Percentiles rank a stretch among this genome's conserved stretches.
These are phyloP conservation scores for Aphrophora alni DNA, from an alignment of 2,888 invertebrate genomes.

Conservation along the genomic window DNA sequence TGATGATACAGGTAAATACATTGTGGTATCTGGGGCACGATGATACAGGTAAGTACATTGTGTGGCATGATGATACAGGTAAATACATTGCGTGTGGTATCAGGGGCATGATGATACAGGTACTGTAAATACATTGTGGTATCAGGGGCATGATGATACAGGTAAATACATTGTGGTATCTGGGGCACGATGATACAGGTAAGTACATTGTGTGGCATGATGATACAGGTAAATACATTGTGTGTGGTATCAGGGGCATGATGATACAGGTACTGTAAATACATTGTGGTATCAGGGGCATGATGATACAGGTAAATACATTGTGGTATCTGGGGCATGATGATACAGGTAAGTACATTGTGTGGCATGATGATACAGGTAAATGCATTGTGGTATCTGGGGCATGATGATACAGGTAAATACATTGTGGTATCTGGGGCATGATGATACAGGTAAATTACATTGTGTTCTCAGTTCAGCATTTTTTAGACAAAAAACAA, in stretches of 20 bases:
- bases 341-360: slow-evolving; percentile 65
- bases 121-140: too few species aligned
- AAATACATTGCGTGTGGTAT: background rate
- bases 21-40: slow-evolving; percentile 90
- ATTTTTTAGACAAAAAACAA: too few species aligned
- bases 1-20: slow-evolving; percentile 66
- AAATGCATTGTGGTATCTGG: slow-evolving; percentile 70
- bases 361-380: slow-evolving; percentile 80
- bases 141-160: slow-evolving; percentile 83
- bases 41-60: slow-evolving; percentile 63
- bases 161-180: slow-evolving; percentile 66
- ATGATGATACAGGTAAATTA: slow-evolving; percentile 75
- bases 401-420: slow-evolving; percentile 76
- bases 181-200: slow-evolving; percentile 80
- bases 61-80: slow-evolving; percentile 80
- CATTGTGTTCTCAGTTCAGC: background rate
- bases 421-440: slow-evolving; percentile 79
- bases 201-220: slow-evolving; percentile 73
- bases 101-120: too few species aligned
- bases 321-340: slow-evolving; percentile 90
- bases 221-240: slow-evolving; percentile 65
- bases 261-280: too few species aligned
- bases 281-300: slow-evolving; percentile 86
- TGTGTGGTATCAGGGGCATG: background rate
- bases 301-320: slow-evolving; percentile 66